Conservation (phyloP, 2,113 vertebrate species). For the Gila orcuttii region DNA sequence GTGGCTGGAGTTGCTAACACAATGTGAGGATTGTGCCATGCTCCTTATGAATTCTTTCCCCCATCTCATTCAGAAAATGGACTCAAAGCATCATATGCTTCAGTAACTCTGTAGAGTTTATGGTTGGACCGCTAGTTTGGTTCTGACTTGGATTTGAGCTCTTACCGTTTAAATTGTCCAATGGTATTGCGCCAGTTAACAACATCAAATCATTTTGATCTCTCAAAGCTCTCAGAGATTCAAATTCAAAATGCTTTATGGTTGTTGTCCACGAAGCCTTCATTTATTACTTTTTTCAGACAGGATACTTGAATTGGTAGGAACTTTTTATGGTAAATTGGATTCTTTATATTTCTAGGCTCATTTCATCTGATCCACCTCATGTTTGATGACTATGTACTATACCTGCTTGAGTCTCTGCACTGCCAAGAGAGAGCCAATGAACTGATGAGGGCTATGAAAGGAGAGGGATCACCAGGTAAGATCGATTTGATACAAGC, state of each 20-base stretch:
- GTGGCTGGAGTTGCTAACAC: conserved; percentile 61
- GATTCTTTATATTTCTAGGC: conserved; percentile 73
- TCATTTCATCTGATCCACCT: conserved; percentile 98
- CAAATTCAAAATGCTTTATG: neutral
- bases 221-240: neutral
- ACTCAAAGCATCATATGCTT: conserved; percentile 70
- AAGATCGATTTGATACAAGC: conserved; percentile 58
- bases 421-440: conserved; percentile 97
- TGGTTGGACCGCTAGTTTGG: neutral
- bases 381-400: conserved; percentile 99
- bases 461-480: conserved; percentile 89
- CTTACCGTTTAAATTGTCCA: neutral
- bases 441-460: conserved; percentile 97
- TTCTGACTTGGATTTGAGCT: conserved; percentile 8
- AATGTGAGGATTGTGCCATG: conserved; percentile 69
- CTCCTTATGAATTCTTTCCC: conserved; percentile 61
- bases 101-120: conserved; percentile 54
- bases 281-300: neutral
- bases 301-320: neutral
- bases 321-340: neutral
- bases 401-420: conserved; percentile 95
- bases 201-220: neutral
- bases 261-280: neutral
- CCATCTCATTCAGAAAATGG: conserved; percentile 54
- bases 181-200: neutral